These are phyloP conservation scores for Phymorhynchus buccinoides DNA, from an alignment of 1,140 invertebrate genomes.

Conservation along the genomic window DNA sequence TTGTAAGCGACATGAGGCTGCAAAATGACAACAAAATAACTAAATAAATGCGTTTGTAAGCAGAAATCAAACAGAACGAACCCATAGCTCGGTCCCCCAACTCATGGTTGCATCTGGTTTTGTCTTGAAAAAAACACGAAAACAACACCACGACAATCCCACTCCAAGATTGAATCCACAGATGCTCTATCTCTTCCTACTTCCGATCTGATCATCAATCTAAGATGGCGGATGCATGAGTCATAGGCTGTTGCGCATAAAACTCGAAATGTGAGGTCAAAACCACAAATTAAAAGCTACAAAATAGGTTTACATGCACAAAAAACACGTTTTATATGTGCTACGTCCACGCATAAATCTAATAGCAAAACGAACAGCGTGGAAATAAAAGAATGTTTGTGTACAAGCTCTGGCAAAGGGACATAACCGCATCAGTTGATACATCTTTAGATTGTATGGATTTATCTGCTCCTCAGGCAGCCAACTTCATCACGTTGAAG, in stretches of 20 bases:
- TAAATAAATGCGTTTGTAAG: not conserved
- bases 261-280: not conserved
- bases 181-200: conserved; percentile 22
- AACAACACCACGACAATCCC: not conserved
- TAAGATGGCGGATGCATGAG: conserved; percentile 39
- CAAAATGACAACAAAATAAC: too few species aligned
- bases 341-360: not conserved
- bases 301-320: not conserved
- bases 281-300: not conserved
- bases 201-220: conserved; percentile 37
- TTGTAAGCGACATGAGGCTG: too few species aligned
- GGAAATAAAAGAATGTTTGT: not conserved
- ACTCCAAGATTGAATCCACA: not conserved
- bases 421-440: not conserved
- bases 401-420: not conserved
- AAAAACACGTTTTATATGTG: not conserved
- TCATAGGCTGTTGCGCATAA: conserved; percentile 3
- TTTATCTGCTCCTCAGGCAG: not conserved
- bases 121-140: not conserved
- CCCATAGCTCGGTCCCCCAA: conserved; percentile 60
- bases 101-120: conserved; percentile 55
- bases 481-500: not conserved
- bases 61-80: conserved; percentile 42
- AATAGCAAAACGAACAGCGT: not conserved
- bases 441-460: not conserved